Evolutionary conservation across 2,888 invertebrate genomes (phyloP).

Genomic region (Polymixis flavicincta): DNA sequence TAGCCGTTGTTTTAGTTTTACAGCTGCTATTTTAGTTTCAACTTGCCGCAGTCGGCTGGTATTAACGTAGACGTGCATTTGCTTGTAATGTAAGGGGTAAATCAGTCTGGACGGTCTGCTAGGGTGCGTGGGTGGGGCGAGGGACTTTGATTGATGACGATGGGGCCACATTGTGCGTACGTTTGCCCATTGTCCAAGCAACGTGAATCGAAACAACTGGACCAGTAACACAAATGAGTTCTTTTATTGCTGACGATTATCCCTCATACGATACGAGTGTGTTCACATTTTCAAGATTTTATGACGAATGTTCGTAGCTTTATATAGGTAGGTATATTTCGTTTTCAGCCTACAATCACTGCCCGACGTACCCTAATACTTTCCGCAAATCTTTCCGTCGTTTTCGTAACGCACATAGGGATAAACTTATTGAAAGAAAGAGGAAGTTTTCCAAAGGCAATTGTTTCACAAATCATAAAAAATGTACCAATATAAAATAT

Average conservation of each 20-base stretch:
- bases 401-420: conserved; percentile 19
- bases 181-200: conserved; percentile 84
- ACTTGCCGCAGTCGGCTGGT: conserved; percentile 60
- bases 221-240: conserved; percentile 79
- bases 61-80: conserved; percentile 71
- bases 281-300: conserved; percentile 65
- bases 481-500: conserved; percentile 75
- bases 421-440: conserved; percentile 44
- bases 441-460: conserved; percentile 63
- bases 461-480: conserved; percentile 75
- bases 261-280: conserved; percentile 68
- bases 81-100: conserved; percentile 77
- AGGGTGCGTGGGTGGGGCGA: conserved; percentile 73
- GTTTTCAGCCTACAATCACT: background rate
- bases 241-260: conserved; percentile 80
- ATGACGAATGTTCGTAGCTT: conserved; percentile 27
- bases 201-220: conserved; percentile 85
- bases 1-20: conserved; percentile 44
- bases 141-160: conserved; percentile 86
- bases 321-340: conserved; percentile 3
- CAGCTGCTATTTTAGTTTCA: conserved; percentile 61
- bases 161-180: conserved; percentile 81
- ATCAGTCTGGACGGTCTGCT: conserved; percentile 68
- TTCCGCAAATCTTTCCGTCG: conserved; percentile 25
- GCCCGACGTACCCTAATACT: conserved; percentile 7